phyloP scores from a whole-genome alignment of 1,140 invertebrate species.

The Drosophila dunni region DNA sequence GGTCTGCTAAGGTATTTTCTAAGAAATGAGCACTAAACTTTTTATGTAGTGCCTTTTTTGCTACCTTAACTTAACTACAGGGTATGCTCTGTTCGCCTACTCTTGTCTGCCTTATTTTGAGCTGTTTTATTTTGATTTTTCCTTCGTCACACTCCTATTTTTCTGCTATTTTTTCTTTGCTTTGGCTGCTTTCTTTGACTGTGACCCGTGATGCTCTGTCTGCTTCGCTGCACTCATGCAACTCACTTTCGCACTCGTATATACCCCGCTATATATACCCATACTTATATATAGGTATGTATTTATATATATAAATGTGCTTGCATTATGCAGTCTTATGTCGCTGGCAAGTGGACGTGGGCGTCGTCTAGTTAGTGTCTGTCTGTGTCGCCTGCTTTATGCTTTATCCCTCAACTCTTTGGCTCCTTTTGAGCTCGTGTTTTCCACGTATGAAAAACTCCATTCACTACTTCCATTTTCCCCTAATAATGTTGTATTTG shows the following conservation, averaged over 20 bases:
- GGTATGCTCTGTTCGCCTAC: background rate
- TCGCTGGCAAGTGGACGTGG: conserved; percentile 41
- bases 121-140: conserved; percentile 28
- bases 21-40: too few relatives aligned
- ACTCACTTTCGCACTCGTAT: conserved; percentile 79
- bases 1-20: too few relatives aligned
- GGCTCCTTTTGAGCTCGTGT: conserved; percentile 35
- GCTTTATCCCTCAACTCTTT: conserved; percentile 2
- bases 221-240: conserved; percentile 78
- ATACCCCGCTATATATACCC: conserved; percentile 39
- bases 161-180: conserved; percentile 25
- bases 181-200: conserved; percentile 43
- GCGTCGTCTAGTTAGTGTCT: conserved; percentile 68
- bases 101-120: background rate
- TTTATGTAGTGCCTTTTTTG: too few relatives aligned
- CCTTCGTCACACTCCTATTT: conserved; percentile 11
- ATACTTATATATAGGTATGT: conserved; percentile 33
- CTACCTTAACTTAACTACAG: background rate
- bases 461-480: conserved; percentile 55
- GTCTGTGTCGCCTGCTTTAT: conserved; percentile 18
- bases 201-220: conserved; percentile 78
- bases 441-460: conserved; percentile 42
- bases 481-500: conserved; percentile 33
- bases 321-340: conserved; percentile 71
- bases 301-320: conserved; percentile 50